These are phyloP conservation scores for Coptodon rendalli DNA, from an alignment of 2,113 vertebrate genomes.

Conservation along the genomic window DNA sequence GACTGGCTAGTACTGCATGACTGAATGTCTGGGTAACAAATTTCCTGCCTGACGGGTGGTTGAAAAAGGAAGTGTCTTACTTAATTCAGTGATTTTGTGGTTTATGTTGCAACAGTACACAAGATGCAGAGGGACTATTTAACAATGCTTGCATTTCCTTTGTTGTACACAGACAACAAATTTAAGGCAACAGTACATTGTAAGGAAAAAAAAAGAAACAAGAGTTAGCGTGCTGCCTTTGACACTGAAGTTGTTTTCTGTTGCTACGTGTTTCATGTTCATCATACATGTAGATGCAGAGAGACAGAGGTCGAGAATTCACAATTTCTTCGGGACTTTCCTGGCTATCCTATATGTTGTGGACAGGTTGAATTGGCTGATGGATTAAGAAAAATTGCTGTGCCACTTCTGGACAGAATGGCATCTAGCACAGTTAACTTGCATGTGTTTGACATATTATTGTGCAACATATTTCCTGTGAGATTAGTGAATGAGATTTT, in stretches of 20 bases:
- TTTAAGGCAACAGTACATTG: neutral
- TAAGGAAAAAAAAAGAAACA: neutral
- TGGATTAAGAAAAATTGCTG: neutral
- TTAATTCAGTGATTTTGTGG: neutral
- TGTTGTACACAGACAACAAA: neutral
- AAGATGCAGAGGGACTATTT: neutral
- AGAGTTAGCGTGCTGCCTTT: neutral
- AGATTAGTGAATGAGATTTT: neutral
- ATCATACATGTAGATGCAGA: neutral
- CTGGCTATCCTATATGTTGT: neutral
- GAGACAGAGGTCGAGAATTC: neutral
- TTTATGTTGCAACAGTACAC: neutral
- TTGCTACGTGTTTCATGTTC: neutral
- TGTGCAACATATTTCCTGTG: neutral
- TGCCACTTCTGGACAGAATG: neutral
- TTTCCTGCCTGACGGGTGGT: neutral
- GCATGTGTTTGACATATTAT: neutral
- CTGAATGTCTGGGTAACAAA: neutral
- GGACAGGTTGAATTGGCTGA: neutral
- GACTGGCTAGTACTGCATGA: neutral
- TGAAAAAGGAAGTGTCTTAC: neutral
- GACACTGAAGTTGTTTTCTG: neutral
- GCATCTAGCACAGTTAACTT: neutral
- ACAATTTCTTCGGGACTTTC: neutral
- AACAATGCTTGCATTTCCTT: neutral